These are phyloP conservation scores for Cephus spinipes DNA, from an alignment of 2,888 invertebrate species.

Conservation along the genomic window DNA sequence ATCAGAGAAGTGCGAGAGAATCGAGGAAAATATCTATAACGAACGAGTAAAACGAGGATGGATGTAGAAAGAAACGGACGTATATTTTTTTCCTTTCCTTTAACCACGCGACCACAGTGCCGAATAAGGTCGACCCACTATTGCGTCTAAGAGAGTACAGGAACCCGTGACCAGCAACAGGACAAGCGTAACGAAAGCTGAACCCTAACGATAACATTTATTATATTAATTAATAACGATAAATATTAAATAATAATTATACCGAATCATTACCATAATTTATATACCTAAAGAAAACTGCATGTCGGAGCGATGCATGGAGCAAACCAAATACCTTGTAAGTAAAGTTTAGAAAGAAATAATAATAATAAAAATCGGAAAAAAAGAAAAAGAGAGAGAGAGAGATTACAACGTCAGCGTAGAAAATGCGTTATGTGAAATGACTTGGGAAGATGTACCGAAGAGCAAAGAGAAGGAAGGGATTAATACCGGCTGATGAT, in stretches of 20 bases:
- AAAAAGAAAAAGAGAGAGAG: conserved; percentile 38
- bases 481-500: background rate
- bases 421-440: conserved; percentile 44
- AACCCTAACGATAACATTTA: conserved; percentile 25
- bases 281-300: conserved; percentile 57
- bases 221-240: conserved; percentile 8
- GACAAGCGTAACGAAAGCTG: conserved; percentile 15
- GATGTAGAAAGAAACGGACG: background rate
- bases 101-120: background rate
- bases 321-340: conserved; percentile 64
- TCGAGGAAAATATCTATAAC: background rate
- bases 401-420: background rate
- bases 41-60: background rate
- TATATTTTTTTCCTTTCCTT: background rate
- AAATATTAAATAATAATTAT: conserved; percentile 57
- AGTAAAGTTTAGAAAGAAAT: conserved; percentile 54
- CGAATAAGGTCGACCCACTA: background rate
- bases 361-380: conserved; percentile 22
- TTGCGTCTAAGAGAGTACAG: conserved; percentile 27
- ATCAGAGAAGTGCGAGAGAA: background rate
- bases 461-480: conserved; percentile 15
- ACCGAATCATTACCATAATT: conserved; percentile 67
- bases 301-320: conserved; percentile 37
- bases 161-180: conserved; percentile 27
- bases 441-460: conserved; percentile 29